Conservation (phyloP, 2,797 vertebrate genomes). For the Bufotes viridis region DNA sequence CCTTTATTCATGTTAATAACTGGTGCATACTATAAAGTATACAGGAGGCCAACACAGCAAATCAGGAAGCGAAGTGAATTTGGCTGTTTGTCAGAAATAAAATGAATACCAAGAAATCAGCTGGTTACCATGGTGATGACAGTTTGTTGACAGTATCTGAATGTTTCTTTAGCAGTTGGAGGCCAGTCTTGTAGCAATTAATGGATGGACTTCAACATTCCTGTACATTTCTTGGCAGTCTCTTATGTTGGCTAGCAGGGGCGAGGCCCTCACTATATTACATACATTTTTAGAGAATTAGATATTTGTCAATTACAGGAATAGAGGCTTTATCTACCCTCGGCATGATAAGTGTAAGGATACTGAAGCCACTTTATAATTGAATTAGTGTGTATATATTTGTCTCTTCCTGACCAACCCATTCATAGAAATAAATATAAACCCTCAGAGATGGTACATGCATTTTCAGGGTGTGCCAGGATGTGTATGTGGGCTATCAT, state of each 20-base stretch:
- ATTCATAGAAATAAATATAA: no score
- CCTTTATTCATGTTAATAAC: no score
- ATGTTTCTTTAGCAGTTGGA: slow-evolving; percentile 37
- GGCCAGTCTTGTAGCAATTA: slow-evolving; percentile 6
- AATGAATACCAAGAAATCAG: slow-evolving; percentile 22
- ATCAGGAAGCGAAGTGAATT: not conserved
- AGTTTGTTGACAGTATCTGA: slow-evolving; percentile 36
- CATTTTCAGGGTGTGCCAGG: no score
- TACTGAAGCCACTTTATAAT: not conserved
- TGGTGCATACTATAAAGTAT: not conserved
- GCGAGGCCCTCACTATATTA: not conserved
- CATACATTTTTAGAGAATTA: not conserved
- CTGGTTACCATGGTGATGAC: slow-evolving; percentile 22
- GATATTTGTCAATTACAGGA: not conserved
- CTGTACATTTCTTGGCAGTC: slow-evolving; percentile 10
- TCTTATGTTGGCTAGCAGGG: not conserved
- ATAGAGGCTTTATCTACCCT: not conserved
- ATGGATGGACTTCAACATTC: slow-evolving; percentile 28
- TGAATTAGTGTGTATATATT: no score
- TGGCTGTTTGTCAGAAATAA: not conserved
- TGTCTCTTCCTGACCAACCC: no score
- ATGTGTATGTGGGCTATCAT: no score
- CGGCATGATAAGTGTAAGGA: not conserved
- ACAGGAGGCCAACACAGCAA: not conserved
- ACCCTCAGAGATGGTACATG: no score